Conservation (phyloP, 2,888 invertebrate genomes). For the Melieria omissa region DNA sequence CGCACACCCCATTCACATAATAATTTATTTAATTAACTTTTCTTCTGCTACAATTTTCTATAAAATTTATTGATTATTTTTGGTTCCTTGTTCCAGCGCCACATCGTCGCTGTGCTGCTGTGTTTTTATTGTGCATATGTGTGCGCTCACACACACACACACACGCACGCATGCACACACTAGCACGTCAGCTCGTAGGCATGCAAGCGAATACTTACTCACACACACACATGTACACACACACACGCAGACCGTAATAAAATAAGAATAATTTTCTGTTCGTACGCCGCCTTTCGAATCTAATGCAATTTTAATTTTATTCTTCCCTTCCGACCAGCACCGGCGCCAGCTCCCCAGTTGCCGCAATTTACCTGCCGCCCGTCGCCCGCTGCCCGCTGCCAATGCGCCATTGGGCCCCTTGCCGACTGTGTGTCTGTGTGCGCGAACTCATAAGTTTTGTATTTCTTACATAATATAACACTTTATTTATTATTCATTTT, state of each 20-base stretch:
- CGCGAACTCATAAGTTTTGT: slow-evolving; percentile 24
- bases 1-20: slow-evolving; percentile 45
- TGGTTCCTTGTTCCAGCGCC: neutral
- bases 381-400: no score
- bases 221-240: neutral
- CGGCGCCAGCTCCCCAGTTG: neutral
- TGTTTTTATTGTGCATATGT: slow-evolving; percentile 10
- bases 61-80: slow-evolving; percentile 47
- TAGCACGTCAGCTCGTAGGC: neutral
- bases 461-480: slow-evolving; percentile 53
- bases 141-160: neutral
- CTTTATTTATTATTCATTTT: slow-evolving; percentile 65
- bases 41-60: slow-evolving; percentile 42
- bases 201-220: neutral
- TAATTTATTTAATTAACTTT: slow-evolving; percentile 49
- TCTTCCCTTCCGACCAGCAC: neutral
- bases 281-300: slow-evolving; percentile 2
- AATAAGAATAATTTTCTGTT: slow-evolving; percentile 13
- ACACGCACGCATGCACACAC: neutral
- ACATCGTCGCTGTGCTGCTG: neutral
- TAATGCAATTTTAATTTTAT: slow-evolving; percentile 21
- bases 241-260: slow-evolving; percentile 14
- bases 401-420: no score
- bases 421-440: neutral
- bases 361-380: neutral